Evolutionary conservation across 1,140 invertebrate species (phyloP).

Genomic region (Pseudomyrmex cubaensis): DNA sequence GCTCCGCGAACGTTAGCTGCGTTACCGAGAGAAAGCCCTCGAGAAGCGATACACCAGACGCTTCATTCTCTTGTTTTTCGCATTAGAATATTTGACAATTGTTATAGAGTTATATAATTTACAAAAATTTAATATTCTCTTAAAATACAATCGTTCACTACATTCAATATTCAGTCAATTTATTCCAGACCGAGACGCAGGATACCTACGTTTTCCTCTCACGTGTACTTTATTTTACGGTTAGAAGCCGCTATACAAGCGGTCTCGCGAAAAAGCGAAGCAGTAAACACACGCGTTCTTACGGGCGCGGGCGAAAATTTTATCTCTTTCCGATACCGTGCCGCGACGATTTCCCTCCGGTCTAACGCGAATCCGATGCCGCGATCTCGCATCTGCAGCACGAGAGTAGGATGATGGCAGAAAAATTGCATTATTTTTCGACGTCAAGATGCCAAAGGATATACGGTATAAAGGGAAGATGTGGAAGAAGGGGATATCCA

Average conservation of each 20-base stretch:
- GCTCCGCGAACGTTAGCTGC: background rate
- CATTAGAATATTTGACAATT: no score
- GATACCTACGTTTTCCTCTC: background rate
- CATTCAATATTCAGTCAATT: background rate
- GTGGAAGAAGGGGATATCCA: background rate
- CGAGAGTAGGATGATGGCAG: background rate
- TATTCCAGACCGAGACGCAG: background rate
- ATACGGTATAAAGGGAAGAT: background rate
- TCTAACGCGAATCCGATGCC: conserved; percentile 73
- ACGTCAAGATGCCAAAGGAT: conserved; percentile 7
- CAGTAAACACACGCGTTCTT: conserved; percentile 23
- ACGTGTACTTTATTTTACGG: conserved; percentile 9
- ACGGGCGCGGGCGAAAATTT: conserved; percentile 19
- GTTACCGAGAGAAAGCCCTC: background rate
- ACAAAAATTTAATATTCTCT: no score
- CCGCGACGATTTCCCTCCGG: conserved; percentile 9
- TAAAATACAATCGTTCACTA: no score
- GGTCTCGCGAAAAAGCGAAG: background rate
- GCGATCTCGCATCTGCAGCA: conserved; percentile 15
- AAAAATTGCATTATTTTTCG: conserved; percentile 36
- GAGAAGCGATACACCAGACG: background rate
- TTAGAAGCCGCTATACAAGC: background rate
- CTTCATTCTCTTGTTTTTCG: no score
- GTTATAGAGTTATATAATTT: no score
- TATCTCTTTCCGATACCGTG: conserved; percentile 8